Percentiles rank a stretch among this genome's conserved stretches.
phyloP scores from a whole-genome alignment of 2,113 vertebrate species.

The Coracopsis vasa region DNA sequence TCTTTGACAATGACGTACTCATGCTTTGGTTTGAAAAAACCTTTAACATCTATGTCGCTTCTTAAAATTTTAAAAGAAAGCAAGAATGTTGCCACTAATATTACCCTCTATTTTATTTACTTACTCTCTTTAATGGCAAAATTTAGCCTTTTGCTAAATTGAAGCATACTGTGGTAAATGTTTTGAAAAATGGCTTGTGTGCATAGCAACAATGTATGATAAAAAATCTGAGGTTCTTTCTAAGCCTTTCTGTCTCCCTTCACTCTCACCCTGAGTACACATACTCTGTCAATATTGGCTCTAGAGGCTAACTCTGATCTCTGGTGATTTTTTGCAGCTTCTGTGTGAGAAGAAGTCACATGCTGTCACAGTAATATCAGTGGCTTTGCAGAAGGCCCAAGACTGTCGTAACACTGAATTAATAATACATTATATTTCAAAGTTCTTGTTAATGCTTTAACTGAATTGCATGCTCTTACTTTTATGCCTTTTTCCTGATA shows the following conservation, averaged over 20 bases:
- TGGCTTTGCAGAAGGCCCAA: not conserved
- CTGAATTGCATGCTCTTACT: not conserved
- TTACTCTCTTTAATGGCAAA: not conserved
- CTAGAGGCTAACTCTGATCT: not conserved
- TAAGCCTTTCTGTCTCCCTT: not conserved
- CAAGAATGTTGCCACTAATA: not conserved
- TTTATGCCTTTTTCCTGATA: not conserved
- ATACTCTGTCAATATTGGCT: conserved; percentile 7
- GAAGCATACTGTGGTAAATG: not conserved
- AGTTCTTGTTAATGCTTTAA: not conserved
- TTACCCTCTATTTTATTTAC: not conserved
- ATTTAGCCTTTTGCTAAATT: not conserved
- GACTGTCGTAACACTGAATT: not conserved
- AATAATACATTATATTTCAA: conserved; percentile 1
- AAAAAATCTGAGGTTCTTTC: not conserved
- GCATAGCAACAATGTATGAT: not conserved
- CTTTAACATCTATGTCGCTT: not conserved
- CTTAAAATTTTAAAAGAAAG: not conserved
- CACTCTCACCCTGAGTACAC: not conserved
- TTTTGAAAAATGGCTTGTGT: not conserved
- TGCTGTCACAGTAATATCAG: not conserved
- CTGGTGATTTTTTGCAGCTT: not conserved
- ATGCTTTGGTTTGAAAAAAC: not conserved
- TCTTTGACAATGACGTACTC: not conserved
- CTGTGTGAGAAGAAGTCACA: not conserved